phyloP scores from a whole-genome alignment of 2,797 vertebrate genomes.

The Lithobates sylvaticus region DNA sequence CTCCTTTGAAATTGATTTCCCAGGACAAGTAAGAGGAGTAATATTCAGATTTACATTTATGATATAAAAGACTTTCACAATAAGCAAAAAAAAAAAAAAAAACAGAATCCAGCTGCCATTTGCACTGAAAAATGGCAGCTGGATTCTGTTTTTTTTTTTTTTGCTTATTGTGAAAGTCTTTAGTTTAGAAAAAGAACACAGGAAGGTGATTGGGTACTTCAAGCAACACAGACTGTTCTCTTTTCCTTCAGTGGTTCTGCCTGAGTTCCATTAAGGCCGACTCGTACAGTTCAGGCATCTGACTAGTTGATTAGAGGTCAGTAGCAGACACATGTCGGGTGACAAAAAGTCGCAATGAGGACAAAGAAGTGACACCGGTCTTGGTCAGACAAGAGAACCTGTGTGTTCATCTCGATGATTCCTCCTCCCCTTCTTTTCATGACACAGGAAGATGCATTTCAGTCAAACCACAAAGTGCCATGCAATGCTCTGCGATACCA shows the following conservation, averaged over 20 bases:
- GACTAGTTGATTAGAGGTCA: slow-evolving; percentile 16
- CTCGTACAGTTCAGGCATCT: neutral
- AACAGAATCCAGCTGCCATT: too few species aligned
- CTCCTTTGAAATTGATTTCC: too few species aligned
- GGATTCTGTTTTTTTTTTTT: too few species aligned
- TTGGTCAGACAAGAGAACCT: slow-evolving; percentile 28
- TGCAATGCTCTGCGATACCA: slow-evolving; percentile 35
- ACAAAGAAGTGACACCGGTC: slow-evolving; percentile 34
- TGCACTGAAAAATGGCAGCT: too few species aligned
- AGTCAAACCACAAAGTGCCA: slow-evolving; percentile 45
- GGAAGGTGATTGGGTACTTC: neutral
- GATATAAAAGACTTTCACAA: neutral
- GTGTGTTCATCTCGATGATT: slow-evolving; percentile 26
- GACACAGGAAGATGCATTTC: slow-evolving; percentile 55
- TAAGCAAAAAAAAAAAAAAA: too few species aligned
- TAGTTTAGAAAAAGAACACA: neutral
- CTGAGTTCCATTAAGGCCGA: neutral
- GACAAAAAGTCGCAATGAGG: slow-evolving; percentile 27
- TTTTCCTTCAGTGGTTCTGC: neutral
- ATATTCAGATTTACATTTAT: too few species aligned
- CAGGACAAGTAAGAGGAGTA: too few species aligned
- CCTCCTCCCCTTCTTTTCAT: slow-evolving; percentile 36
- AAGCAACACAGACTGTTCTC: neutral
- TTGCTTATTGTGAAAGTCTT: too few species aligned
- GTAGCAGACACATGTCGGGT: slow-evolving; percentile 4